These are phyloP conservation scores for Apostichopus japonicus DNA, from an alignment of 35 echinoderm and acorn worm species.

Conservation along the genomic window DNA sequence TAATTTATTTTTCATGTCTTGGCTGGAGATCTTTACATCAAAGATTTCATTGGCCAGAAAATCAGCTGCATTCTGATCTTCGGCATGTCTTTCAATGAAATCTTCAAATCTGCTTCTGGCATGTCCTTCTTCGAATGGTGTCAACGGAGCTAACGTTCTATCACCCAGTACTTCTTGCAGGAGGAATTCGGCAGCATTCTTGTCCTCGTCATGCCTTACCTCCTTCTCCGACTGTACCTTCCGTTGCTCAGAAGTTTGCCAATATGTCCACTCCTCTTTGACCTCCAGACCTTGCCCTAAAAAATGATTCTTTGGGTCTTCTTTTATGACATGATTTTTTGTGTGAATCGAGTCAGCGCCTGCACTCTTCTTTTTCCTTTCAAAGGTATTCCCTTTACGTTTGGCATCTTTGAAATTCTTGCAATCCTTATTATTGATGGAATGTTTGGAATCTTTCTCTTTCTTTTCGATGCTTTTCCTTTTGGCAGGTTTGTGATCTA, in stretches of 20 bases:
- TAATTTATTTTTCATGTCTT: conserved; percentile 55
- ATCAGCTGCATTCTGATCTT: conserved; percentile 55
- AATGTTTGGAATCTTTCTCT: conserved; percentile 51
- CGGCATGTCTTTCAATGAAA: conserved; percentile 40
- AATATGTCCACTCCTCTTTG: conserved; percentile 62
- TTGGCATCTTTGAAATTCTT: conserved; percentile 41
- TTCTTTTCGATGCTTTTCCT: conserved; percentile 36
- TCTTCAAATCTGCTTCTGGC: conserved; percentile 29
- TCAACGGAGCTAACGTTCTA: conserved; percentile 1
- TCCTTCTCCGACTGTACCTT: conserved; percentile 54
- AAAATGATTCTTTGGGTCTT: conserved; percentile 53
- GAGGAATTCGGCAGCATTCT: conserved; percentile 51
- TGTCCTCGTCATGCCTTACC: conserved; percentile 51
- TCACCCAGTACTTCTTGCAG: conserved; percentile 42
- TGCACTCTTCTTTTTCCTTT: conserved; percentile 13
- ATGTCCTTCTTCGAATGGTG: conserved; percentile 44
- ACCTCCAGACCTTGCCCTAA: conserved; percentile 62
- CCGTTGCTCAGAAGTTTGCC: conserved; percentile 57
- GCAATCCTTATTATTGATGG: conserved; percentile 49
- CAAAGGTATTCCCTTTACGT: not conserved
- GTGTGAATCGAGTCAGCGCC: not conserved
- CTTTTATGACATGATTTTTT: conserved; percentile 52
- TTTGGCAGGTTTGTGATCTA: conserved; percentile 27
- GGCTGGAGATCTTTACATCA: conserved; percentile 50
- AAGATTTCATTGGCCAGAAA: conserved; percentile 40